A percentile compares a stretch with the other conserved stretches of the same genome.
Conservation (phyloP, 2,113 vertebrate genomes). For the Oryctolagus cuniculus region mOryCun1.1 NC_091450.1:34411001-34411500, state of each 20-base stretch:
- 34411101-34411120: slow-evolving; percentile 74
- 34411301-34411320: too few species aligned
- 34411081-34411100: slow-evolving; percentile 56
- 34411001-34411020: slow-evolving; percentile 7
- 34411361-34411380: too few species aligned
- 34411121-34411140: slow-evolving; percentile 66
- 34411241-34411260: background rate
- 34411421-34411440: too few species aligned
- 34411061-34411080: slow-evolving; percentile 6
- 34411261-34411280: background rate
- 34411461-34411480: too few species aligned
- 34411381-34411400: too few species aligned
- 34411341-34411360: too few species aligned
- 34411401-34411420: too few species aligned
- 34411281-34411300: background rate
- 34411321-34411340: too few species aligned
- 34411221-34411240: background rate
- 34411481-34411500: too few species aligned
- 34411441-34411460: too few species aligned
- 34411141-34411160: slow-evolving; percentile 58
- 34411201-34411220: background rate
- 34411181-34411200: slow-evolving; percentile 57
- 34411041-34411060: slow-evolving; percentile 42
- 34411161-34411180: slow-evolving; percentile 58
- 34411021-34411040: slow-evolving; percentile 1